Evolutionary conservation across 2,797 vertebrate genomes (phyloP).

Genomic region (Oreonectes daqikongensis): DNA sequence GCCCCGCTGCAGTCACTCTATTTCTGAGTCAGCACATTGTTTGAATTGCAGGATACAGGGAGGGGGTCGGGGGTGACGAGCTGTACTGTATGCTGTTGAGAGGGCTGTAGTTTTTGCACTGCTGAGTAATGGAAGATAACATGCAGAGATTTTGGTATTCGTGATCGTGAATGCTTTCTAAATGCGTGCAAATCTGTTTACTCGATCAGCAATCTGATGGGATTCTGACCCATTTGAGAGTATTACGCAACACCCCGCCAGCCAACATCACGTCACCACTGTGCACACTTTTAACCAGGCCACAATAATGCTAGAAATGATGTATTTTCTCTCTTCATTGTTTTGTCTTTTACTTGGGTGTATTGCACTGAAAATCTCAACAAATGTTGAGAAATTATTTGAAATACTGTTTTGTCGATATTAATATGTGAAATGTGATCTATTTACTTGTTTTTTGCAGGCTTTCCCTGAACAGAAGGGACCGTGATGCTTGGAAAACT

Average conservation of each 20-base stretch:
- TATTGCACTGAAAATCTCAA: no score
- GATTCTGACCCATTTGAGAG: neutral
- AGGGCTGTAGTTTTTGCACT: neutral
- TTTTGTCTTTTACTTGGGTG: neutral
- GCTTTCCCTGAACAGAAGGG: constrained; percentile 35
- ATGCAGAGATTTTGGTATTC: neutral
- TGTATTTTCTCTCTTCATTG: neutral
- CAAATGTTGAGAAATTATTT: neutral
- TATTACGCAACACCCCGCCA: constrained; percentile 7
- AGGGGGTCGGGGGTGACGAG: constrained; percentile 7
- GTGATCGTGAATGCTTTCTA: neutral
- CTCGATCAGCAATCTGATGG: constrained; percentile 15
- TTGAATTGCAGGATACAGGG: constrained; percentile 24
- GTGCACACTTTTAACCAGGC: neutral
- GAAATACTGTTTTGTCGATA: neutral
- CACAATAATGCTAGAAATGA: neutral
- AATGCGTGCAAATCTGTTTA: constrained; percentile 12
- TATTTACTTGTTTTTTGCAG: constrained; percentile 18
- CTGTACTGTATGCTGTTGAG: constrained; percentile 19
- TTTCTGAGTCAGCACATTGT: constrained; percentile 51
- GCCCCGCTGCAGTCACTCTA: constrained; percentile 7
- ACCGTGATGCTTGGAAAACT: constrained; percentile 31
- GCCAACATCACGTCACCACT: constrained; percentile 19
- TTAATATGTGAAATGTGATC: neutral
- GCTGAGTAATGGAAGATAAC: neutral